These are phyloP conservation scores for Vanessa cardui DNA, from an alignment of 2,888 invertebrate species.

Conservation along the genomic window DNA sequence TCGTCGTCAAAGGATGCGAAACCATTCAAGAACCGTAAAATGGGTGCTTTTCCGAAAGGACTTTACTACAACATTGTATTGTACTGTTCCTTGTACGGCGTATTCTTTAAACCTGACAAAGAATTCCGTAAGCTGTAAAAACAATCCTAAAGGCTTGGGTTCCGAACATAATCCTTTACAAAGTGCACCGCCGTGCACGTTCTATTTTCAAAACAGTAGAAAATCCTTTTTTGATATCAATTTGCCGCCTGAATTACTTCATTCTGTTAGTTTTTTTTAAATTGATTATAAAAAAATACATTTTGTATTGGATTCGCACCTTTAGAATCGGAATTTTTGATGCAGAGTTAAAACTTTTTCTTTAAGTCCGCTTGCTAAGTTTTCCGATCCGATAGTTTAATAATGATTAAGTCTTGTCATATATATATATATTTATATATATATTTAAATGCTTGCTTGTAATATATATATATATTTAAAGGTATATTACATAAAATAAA, in stretches of 20 bases:
- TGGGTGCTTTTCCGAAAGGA: constrained; percentile 55
- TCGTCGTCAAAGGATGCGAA: constrained; percentile 61
- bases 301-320: constrained; percentile 51
- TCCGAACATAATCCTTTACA: constrained; percentile 73
- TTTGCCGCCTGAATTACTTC: constrained; percentile 76
- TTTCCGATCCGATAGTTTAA: no score
- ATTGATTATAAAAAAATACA: constrained; percentile 61
- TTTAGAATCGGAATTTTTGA: constrained; percentile 26
- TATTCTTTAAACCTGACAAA: constrained; percentile 73
- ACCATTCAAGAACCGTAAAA: constrained; percentile 68
- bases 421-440: no score
- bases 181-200: constrained; percentile 65
- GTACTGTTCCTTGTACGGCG: constrained; percentile 50
- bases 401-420: no score
- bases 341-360: neutral
- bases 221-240: constrained; percentile 78
- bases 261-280: constrained; percentile 57
- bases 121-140: constrained; percentile 78
- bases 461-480: no score
- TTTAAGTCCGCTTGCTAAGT: no score
- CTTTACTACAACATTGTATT: constrained; percentile 52
- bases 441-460: no score
- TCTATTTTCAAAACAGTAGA: constrained; percentile 80
- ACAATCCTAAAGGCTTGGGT: constrained; percentile 68
- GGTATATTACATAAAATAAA: no score